Evolutionary conservation across 2,888 invertebrate species (phyloP).

Genomic region (Acanthococcus lagerstroemiae): DNA sequence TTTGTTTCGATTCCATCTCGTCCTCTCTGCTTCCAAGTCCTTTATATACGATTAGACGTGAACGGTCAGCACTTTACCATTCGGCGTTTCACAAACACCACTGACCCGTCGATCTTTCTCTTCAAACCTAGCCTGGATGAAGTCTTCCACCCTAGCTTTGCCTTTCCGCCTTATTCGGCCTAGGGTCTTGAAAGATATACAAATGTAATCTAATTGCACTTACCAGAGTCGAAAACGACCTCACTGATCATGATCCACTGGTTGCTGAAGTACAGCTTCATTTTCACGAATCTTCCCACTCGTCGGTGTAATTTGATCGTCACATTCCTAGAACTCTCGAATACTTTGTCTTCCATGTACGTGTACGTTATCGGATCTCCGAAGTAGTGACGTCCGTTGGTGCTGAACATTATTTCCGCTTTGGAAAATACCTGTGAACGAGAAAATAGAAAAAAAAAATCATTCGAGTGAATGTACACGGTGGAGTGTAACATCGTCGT

Average conservation of each 20-base stretch:
- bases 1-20: no score
- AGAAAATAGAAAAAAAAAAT: not conserved
- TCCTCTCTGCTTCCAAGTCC: not conserved
- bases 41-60: no score
- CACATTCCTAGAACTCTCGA: constrained; percentile 71
- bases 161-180: no score
- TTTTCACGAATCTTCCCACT: constrained; percentile 68
- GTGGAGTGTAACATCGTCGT: no score
- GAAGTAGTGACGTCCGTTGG: constrained; percentile 67
- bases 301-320: constrained; percentile 70
- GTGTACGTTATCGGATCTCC: constrained; percentile 64
- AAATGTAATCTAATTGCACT: constrained; percentile 38
- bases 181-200: no score
- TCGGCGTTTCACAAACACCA: no score
- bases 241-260: constrained; percentile 86
- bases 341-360: constrained; percentile 63
- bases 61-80: not conserved
- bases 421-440: constrained; percentile 62
- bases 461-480: no score
- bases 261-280: constrained; percentile 66
- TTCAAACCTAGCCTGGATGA: no score
- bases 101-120: no score
- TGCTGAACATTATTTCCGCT: constrained; percentile 66
- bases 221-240: constrained; percentile 72
- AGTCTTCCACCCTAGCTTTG: no score